Conservation (phyloP, 2,888 invertebrate species). For the Hetaerina titia region DNA sequence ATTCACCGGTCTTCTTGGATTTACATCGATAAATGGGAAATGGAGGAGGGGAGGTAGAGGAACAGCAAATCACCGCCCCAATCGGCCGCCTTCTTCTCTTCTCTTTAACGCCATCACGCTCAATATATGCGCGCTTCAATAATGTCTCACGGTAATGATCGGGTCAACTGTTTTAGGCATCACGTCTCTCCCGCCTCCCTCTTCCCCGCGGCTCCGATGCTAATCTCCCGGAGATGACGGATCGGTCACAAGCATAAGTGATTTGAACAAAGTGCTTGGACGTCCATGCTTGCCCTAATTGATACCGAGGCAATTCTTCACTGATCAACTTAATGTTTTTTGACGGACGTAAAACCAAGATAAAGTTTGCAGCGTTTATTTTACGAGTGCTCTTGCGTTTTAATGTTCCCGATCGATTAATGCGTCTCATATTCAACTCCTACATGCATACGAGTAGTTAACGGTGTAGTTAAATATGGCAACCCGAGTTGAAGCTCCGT, state of each 20-base stretch:
- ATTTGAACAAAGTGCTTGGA: not conserved
- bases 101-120: not conserved
- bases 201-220: not conserved
- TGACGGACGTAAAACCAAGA: too few relatives aligned
- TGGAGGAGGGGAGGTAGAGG: not conserved
- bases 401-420: too few relatives aligned
- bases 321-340: too few relatives aligned
- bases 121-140: not conserved
- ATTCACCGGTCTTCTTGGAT: not conserved
- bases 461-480: too few relatives aligned
- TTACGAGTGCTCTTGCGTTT: too few relatives aligned
- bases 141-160: not conserved
- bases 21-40: not conserved
- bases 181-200: not conserved
- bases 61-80: too few relatives aligned
- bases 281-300: not conserved
- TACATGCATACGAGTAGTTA: too few relatives aligned
- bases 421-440: too few relatives aligned
- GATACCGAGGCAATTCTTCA: not conserved
- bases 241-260: not conserved
- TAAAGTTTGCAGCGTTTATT: too few relatives aligned
- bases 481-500: too few relatives aligned
- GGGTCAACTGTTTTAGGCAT: not conserved
- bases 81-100: not conserved
- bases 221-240: not conserved